These are phyloP conservation scores for Phaetusa simplex DNA, from an alignment of 2,113 vertebrate genomes.

Conservation along the genomic window DNA sequence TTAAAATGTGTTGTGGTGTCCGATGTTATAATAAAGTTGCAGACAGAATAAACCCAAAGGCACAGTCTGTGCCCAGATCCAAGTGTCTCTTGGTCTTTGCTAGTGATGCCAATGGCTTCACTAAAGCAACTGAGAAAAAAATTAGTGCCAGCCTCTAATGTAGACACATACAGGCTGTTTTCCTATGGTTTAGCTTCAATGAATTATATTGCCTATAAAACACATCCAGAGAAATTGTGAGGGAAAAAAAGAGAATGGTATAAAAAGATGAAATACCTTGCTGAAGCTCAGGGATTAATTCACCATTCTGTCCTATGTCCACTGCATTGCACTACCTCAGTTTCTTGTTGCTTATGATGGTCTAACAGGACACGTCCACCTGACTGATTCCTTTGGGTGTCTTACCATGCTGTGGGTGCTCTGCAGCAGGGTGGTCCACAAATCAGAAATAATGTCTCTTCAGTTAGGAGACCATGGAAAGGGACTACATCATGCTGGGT, in stretches of 20 bases:
- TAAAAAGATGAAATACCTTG: background rate
- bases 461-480: background rate
- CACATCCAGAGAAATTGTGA: background rate
- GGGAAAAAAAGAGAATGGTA: background rate
- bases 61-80: background rate
- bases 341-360: background rate
- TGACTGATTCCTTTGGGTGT: background rate
- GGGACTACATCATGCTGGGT: background rate
- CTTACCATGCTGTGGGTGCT: background rate
- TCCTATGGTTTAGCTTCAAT: background rate
- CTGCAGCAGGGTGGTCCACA: background rate
- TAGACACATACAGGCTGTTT: background rate
- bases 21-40: background rate
- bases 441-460: background rate
- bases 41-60: slow-evolving; percentile 4
- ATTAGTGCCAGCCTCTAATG: background rate
- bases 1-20: background rate
- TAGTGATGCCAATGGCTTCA: background rate
- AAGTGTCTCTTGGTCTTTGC: background rate
- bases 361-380: background rate
- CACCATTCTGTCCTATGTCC: background rate
- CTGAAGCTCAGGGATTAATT: background rate
- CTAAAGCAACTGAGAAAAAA: background rate
- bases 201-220: background rate
- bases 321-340: background rate